A percentile compares a stretch with the other conserved stretches of the same genome.
phyloP scores from a whole-genome alignment of 2,888 invertebrate genomes.

The Apantesis nais region DNA sequence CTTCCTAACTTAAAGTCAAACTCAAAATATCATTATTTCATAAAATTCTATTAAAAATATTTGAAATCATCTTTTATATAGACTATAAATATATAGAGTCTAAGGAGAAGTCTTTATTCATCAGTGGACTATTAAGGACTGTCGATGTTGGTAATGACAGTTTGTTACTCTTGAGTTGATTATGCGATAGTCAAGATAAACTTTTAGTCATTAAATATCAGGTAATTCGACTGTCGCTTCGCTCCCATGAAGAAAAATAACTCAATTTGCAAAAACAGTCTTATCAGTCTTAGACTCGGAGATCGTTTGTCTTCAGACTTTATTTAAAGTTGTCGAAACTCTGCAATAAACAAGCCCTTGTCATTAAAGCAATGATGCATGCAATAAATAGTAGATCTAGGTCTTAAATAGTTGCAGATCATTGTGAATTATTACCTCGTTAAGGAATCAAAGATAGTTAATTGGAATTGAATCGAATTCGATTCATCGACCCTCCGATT shows the following conservation, averaged over 20 bases:
- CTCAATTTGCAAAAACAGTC: background rate
- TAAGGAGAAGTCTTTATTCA: no score
- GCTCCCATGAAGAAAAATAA: background rate
- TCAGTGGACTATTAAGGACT: no score
- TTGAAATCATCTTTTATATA: no score
- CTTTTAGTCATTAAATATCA: no score
- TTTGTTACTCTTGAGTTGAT: no score
- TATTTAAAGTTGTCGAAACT: background rate
- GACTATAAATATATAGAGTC: no score
- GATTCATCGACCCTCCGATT: constrained; percentile 3
- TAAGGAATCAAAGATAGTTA: constrained; percentile 7
- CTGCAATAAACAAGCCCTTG: background rate
- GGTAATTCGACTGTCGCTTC: no score
- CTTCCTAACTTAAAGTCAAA: no score
- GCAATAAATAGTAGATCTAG: background rate
- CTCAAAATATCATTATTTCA: no score
- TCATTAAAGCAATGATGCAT: background rate
- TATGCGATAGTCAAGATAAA: no score
- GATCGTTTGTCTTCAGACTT: background rate
- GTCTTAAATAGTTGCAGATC: background rate
- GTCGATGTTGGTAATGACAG: no score
- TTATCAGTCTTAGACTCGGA: background rate
- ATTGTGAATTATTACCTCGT: constrained; percentile 4
- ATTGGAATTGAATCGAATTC: constrained; percentile 7
- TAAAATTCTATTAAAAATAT: no score